Conservation (phyloP, 2,797 vertebrate genomes). For the Chromobotia macracanthus region DNA sequence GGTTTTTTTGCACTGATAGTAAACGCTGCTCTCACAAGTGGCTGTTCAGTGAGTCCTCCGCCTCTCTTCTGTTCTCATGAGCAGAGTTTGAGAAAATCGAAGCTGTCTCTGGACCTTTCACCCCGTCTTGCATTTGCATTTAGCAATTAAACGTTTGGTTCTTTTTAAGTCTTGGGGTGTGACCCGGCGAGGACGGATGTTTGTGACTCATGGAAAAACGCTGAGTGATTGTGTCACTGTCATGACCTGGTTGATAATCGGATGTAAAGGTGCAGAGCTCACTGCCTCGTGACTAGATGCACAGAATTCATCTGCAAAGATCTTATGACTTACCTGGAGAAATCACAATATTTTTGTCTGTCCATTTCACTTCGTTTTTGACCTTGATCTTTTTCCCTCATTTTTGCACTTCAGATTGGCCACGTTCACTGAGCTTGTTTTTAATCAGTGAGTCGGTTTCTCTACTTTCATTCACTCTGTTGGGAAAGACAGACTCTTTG, state of each 20-base stretch:
- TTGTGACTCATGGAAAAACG: constrained; percentile 27
- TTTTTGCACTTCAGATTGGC: no score
- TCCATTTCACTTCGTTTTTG: no score
- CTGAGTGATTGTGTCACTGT: constrained; percentile 18
- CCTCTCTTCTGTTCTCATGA: not conserved
- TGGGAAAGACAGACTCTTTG: constrained; percentile 13
- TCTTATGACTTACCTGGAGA: not conserved
- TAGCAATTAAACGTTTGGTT: constrained; percentile 40
- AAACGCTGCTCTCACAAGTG: not conserved
- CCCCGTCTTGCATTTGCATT: constrained; percentile 32
- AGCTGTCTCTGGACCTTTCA: constrained; percentile 27
- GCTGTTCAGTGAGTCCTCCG: not conserved
- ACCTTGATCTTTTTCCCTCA: constrained; percentile 19
- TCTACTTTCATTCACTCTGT: constrained; percentile 28
- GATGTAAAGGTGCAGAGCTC: constrained; percentile 8
- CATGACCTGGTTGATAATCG: constrained; percentile 30
- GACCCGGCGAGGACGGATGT: not conserved
- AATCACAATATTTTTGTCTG: no score
- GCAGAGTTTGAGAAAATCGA: constrained; percentile 32
- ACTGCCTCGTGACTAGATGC: not conserved
- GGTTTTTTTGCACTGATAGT: not conserved
- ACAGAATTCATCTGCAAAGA: not conserved
- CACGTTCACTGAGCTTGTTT: not conserved
- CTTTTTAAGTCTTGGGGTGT: constrained; percentile 34
- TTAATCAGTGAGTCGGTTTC: constrained; percentile 33